These are phyloP conservation scores for Typhlomys cinereus DNA, from an alignment of 2,113 vertebrate species.

Conservation along the genomic window DNA sequence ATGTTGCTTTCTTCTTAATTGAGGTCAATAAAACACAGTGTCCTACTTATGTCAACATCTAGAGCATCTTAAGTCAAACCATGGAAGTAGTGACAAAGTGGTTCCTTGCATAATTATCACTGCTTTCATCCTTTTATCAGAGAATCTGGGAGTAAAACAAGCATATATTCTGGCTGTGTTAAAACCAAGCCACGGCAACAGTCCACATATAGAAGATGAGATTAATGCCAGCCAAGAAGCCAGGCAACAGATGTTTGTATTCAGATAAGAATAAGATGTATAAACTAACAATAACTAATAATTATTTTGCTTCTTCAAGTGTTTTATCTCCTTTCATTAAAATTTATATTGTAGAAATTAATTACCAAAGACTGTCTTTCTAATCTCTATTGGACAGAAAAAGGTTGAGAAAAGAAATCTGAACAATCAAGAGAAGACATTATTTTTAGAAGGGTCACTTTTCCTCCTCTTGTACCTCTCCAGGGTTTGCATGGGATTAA, in stretches of 20 bases:
- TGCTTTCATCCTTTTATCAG: conserved; percentile 60
- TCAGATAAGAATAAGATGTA: conserved; percentile 58
- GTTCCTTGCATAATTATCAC: conserved; percentile 63
- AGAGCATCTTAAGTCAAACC: conserved; percentile 49
- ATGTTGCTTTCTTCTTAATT: conserved; percentile 67
- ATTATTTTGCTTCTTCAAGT: conserved; percentile 54
- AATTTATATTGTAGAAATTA: conserved; percentile 58
- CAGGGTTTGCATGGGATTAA: neutral
- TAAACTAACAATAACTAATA: conserved; percentile 50
- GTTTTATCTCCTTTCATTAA: conserved; percentile 66
- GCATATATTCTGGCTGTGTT: conserved; percentile 41
- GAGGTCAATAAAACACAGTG: conserved; percentile 71
- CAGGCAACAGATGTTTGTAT: conserved; percentile 48
- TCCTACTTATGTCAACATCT: conserved; percentile 59
- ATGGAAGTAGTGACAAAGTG: conserved; percentile 51
- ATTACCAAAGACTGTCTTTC: conserved; percentile 56
- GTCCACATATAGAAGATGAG: conserved; percentile 40
- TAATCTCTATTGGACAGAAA: conserved; percentile 46
- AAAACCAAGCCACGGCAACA: conserved; percentile 48
- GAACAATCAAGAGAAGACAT: conserved; percentile 1
- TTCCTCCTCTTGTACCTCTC: neutral
- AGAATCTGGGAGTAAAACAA: conserved; percentile 31
- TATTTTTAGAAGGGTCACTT: conserved; percentile 28
- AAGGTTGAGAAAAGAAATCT: conserved; percentile 43
- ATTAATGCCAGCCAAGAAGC: conserved; percentile 48